Evolutionary conservation across 2,888 invertebrate genomes (phyloP).

Genomic region (Nemoura dubitans): DNA sequence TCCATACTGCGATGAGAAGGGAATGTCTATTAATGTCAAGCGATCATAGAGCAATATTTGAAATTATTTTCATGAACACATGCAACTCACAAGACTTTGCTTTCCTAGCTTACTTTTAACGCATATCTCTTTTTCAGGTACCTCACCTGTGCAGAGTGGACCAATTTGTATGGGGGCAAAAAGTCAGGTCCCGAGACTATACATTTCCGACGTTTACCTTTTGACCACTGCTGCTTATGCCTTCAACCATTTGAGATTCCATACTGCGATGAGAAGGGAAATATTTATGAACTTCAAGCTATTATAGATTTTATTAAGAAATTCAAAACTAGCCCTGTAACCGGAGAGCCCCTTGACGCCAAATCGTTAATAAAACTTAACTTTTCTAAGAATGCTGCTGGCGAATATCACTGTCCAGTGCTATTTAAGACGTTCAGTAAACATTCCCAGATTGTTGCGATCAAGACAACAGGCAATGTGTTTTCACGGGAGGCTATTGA

Average conservation of each 20-base stretch:
- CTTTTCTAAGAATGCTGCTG: conserved; percentile 86
- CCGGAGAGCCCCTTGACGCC: conserved; percentile 85
- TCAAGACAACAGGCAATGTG: conserved; percentile 93
- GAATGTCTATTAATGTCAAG: conserved; percentile 92
- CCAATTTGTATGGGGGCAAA: conserved; percentile 89
- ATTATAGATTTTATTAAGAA: conserved; percentile 88
- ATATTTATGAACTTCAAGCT: conserved; percentile 91
- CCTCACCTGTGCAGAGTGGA: conserved; percentile 88
- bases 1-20: conserved; percentile 89
- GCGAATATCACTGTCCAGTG: conserved; percentile 91
- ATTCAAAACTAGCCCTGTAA: conserved; percentile 92
- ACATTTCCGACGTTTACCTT: conserved; percentile 90
- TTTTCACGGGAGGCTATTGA: conserved; percentile 80
- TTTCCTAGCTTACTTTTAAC: background rate
- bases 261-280: conserved; percentile 88
- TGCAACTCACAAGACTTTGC: no score
- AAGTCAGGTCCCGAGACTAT: conserved; percentile 72
- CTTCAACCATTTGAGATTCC: conserved; percentile 93
- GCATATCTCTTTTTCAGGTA: conserved; percentile 67
- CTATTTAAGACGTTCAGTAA: conserved; percentile 92
- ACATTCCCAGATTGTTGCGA: conserved; percentile 91
- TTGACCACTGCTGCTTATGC: conserved; percentile 90
- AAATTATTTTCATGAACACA: no score
- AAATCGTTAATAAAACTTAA: conserved; percentile 86
- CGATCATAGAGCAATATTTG: conserved; percentile 84